Evolutionary conservation across 2,113 vertebrate genomes (phyloP), one percentile per base, ranked within the genome.

Genomic region (Pheucticus melanocephalus): DNA sequence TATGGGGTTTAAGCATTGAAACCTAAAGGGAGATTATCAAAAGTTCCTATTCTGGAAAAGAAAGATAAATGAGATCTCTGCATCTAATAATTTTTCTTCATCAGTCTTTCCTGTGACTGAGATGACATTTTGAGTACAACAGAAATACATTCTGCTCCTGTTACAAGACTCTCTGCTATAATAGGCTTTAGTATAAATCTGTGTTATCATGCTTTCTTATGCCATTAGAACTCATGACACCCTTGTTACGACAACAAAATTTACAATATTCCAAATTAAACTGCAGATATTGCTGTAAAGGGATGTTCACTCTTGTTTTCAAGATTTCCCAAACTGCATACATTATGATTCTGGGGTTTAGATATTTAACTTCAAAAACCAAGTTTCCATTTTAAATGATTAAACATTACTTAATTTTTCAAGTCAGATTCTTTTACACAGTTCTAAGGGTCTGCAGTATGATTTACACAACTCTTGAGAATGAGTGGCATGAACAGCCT

Each of bases 351-450:
- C 47, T 80, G 18, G 16, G 12, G 6, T 88, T 51, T 47, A 47
- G 73, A 71, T 73, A 68, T 33, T 63, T 56, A 73, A 61, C 28
- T 33, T 66, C 40, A 10, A 88, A 92, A 30, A 69, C 0, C 19
- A 94, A 44, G 14, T 24, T 81, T 88, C 14, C 6, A 21, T 96
- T 90, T 93, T 78, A 56, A 69, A 28, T 79, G 12, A 73, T 17
- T 81, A 17, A 33, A 28, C 53, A 59, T 92, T 70, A 90, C 39
- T 77, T 87, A 33, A 56, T 83, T 97, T 96, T 97, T 82, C 57
- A 94, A 42, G 44, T 78, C 94, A 92, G 50, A 66, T 77, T 94
- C 78, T 87, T 92, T 92, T 75, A 79, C 79, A 92, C 57, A 80
- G 33, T 92, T 78, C 15, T 28, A 71, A 84, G 85, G 85, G 10